Percentiles rank a stretch among this genome's conserved stretches.
phyloP scores from a whole-genome alignment of 2,113 vertebrate species.

The Promerops cafer region DNA sequence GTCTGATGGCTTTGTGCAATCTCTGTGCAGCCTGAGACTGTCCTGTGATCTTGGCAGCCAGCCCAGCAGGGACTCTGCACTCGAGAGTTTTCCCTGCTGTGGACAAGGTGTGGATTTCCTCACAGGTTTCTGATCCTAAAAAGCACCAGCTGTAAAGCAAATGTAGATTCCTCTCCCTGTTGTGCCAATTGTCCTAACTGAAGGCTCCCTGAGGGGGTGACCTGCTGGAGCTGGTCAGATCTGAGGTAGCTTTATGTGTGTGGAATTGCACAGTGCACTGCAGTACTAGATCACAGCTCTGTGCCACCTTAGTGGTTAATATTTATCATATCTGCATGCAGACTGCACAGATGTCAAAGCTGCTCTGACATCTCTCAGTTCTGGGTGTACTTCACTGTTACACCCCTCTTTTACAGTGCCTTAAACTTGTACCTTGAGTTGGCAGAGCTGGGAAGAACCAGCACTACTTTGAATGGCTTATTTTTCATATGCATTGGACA shows the following conservation, averaged over 20 bases:
- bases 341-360: neutral
- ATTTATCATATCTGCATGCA: neutral
- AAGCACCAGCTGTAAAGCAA: neutral
- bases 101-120: neutral
- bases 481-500: neutral
- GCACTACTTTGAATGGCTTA: neutral
- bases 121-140: neutral
- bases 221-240: neutral
- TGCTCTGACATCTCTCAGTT: neutral
- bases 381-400: neutral
- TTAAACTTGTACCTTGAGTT: neutral
- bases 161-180: neutral
- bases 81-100: neutral
- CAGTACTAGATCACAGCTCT: neutral
- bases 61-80: neutral
- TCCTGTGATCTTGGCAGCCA: neutral
- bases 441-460: neutral
- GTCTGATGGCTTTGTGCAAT: neutral
- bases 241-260: accelerated
- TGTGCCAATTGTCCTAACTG: neutral
- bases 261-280: neutral
- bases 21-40: neutral
- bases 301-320: neutral
- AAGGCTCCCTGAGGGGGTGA: neutral
- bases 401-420: neutral